These are phyloP conservation scores for Tadarida brasiliensis DNA, from an alignment of 2,797 vertebrate genomes.

Conservation along the genomic window DNA sequence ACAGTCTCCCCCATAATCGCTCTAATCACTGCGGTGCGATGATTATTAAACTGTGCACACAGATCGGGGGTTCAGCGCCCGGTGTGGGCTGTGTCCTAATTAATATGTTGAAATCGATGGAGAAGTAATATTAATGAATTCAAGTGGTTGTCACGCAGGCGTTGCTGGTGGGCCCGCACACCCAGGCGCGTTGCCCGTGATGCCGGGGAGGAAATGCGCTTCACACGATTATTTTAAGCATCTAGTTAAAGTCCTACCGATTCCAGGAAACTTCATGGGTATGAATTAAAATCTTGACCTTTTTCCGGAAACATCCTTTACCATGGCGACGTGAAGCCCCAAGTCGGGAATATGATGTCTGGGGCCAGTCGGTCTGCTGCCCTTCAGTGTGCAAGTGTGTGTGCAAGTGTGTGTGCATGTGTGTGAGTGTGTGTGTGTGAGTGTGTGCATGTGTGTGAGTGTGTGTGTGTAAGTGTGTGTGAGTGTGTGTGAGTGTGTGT, in stretches of 20 bases:
- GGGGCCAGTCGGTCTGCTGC: neutral
- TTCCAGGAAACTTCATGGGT: neutral
- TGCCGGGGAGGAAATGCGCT: neutral
- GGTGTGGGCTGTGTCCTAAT: conserved; percentile 83
- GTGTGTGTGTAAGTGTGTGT: neutral
- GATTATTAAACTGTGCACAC: conserved; percentile 86
- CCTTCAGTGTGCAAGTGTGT: accelerated
- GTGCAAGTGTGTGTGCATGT: neutral
- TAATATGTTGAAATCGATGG: conserved; percentile 83
- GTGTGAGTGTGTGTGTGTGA: neutral
- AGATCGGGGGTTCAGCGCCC: conserved; percentile 84
- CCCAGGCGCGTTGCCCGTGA: neutral
- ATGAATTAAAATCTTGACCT: conserved; percentile 45
- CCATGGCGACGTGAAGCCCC: neutral
- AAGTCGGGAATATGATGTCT: neutral
- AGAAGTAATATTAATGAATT: conserved; percentile 78
- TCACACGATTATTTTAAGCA: conserved; percentile 63
- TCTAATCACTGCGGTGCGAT: conserved; percentile 85
- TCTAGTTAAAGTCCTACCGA: neutral
- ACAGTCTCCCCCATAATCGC: conserved; percentile 84
- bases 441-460: accelerated
- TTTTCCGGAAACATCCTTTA: neutral
- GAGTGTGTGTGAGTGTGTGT: neutral
- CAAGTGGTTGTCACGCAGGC: conserved; percentile 60
- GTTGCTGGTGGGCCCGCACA: conserved; percentile 55